Conservation (phyloP, 1,140 invertebrate species). For the Scaptomyza montana region DNA sequence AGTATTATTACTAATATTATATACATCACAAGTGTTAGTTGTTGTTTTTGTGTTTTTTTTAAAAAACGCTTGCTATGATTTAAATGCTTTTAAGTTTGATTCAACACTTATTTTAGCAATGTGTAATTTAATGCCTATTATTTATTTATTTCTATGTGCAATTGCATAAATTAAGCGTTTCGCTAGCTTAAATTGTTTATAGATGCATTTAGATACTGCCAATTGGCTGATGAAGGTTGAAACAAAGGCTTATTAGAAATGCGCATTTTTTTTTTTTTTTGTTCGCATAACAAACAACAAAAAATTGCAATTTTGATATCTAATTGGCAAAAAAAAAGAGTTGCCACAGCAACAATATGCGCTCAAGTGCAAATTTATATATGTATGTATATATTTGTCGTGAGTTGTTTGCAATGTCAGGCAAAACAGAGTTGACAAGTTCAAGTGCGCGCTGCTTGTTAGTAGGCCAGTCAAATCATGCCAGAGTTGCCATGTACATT, state of each 20-base stretch:
- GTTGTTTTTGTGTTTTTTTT: too few relatives aligned
- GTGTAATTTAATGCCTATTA: slow-evolving; percentile 37
- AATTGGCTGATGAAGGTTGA: slow-evolving; percentile 30
- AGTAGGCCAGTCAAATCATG: slow-evolving; percentile 30
- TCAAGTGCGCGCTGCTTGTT: slow-evolving; percentile 55
- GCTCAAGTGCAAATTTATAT: slow-evolving; percentile 10
- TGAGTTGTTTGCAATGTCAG: slow-evolving; percentile 66
- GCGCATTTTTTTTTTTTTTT: slow-evolving; percentile 69
- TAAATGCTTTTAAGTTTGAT: slow-evolving; percentile 8
- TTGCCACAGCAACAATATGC: slow-evolving; percentile 10
- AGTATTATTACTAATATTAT: too few relatives aligned
- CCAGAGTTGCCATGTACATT: slow-evolving; percentile 30
- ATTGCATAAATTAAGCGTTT: slow-evolving; percentile 38
- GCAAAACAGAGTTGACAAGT: slow-evolving; percentile 70
- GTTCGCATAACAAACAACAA: slow-evolving; percentile 23
- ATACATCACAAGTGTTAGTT: not conserved
- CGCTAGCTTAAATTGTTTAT: slow-evolving; percentile 12
- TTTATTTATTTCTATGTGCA: slow-evolving; percentile 35
- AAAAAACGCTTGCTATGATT: too few relatives aligned
- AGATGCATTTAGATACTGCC: slow-evolving; percentile 21
- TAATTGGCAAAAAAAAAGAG: slow-evolving; percentile 56
- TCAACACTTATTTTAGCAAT: slow-evolving; percentile 32
- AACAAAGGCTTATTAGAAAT: slow-evolving; percentile 70
- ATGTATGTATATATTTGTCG: slow-evolving; percentile 11
- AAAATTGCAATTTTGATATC: slow-evolving; percentile 67